phyloP scores from a whole-genome alignment of 2,113 vertebrate genomes.

The Hippocampus abdominalis region DNA sequence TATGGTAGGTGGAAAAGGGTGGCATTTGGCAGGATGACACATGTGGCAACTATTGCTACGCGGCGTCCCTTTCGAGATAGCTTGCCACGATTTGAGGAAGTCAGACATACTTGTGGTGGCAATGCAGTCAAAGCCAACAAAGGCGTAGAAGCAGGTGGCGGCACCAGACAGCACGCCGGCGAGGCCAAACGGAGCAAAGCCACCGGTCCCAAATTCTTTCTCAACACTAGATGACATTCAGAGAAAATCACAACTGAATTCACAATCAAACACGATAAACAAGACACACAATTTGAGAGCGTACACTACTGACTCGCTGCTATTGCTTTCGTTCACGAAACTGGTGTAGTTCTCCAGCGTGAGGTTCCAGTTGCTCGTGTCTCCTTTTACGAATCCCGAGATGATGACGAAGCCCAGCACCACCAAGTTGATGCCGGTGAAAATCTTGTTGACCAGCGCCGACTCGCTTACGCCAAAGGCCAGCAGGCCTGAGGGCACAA shows the following conservation, averaged over 20 bases:
- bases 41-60: no score
- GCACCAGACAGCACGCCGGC: slow-evolving; percentile 82
- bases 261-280: neutral
- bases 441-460: slow-evolving; percentile 91
- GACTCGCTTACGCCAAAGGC: slow-evolving; percentile 92
- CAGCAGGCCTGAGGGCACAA: slow-evolving; percentile 76
- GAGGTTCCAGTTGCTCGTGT: slow-evolving; percentile 85
- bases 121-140: slow-evolving; percentile 97
- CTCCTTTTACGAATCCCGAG: slow-evolving; percentile 85
- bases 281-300: neutral
- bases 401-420: slow-evolving; percentile 89
- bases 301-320: slow-evolving; percentile 39
- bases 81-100: neutral
- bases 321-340: slow-evolving; percentile 47
- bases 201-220: slow-evolving; percentile 75
- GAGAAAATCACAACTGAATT: neutral
- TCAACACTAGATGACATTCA: slow-evolving; percentile 27
- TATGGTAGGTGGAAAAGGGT: neutral
- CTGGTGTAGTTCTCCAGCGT: slow-evolving; percentile 58
- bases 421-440: slow-evolving; percentile 87
- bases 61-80: neutral
- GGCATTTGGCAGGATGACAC: neutral
- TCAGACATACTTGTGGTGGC: slow-evolving; percentile 87
- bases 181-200: slow-evolving; percentile 88
- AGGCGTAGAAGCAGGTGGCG: slow-evolving; percentile 97